Conservation (phyloP, 1,140 invertebrate genomes). For the Tachypleus tridentatus region DNA sequence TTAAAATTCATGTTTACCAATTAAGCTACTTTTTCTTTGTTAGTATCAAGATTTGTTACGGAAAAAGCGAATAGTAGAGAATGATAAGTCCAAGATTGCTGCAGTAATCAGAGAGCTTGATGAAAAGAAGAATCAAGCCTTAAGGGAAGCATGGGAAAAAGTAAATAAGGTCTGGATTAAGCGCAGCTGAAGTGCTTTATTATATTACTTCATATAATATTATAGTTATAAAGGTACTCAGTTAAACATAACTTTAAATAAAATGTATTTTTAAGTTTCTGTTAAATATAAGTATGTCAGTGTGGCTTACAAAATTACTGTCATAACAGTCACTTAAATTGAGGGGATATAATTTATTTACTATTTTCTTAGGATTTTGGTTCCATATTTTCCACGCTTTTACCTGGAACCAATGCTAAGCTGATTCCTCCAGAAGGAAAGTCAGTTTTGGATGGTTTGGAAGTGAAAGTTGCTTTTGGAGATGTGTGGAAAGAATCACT, state of each 20-base stretch:
- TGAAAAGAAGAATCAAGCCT: constrained; percentile 68
- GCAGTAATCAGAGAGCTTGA: constrained; percentile 77
- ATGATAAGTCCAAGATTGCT: constrained; percentile 69
- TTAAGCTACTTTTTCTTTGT: neutral
- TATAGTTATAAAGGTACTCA: too few species aligned
- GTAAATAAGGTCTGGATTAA: constrained; percentile 35
- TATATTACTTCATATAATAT: too few species aligned
- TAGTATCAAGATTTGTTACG: constrained; percentile 63
- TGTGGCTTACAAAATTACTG: too few species aligned
- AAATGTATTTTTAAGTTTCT: too few species aligned
- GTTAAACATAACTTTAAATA: too few species aligned
- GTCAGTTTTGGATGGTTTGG: constrained; percentile 68
- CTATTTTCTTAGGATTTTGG: constrained; percentile 74
- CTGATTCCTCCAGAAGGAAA: constrained; percentile 61
- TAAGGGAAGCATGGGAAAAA: constrained; percentile 67
- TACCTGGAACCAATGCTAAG: constrained; percentile 79
- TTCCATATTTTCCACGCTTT: constrained; percentile 83
- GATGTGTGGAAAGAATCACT: constrained; percentile 93
- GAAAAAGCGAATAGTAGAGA: constrained; percentile 70
- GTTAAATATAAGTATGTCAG: too few species aligned
- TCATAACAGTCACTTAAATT: neutral
- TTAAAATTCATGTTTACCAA: constrained; percentile 14
- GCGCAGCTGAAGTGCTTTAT: too few species aligned
- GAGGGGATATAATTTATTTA: constrained; percentile 4
- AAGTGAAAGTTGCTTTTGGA: constrained; percentile 71